Conservation (phyloP, 2,888 invertebrate genomes). For the Chrysotoxum bicinctum region DNA sequence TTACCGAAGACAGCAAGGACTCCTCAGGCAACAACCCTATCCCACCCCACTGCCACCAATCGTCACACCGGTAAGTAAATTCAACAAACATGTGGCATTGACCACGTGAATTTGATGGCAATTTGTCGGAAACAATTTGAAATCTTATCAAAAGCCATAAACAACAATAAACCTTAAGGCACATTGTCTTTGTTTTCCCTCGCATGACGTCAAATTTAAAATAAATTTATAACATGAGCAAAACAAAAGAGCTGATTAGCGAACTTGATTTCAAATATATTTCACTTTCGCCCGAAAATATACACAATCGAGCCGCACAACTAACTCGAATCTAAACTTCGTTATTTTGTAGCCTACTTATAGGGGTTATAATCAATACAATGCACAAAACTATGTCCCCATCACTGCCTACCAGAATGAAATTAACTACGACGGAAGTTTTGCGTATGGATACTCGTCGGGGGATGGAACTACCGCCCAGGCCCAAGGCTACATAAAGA, state of each 20-base stretch:
- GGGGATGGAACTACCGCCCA: conserved; percentile 91
- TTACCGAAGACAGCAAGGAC: conserved; percentile 76
- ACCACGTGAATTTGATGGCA: conserved; percentile 47
- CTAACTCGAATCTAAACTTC: conserved; percentile 38
- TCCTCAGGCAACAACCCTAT: conserved; percentile 70
- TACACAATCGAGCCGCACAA: conserved; percentile 60
- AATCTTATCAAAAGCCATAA: conserved; percentile 56
- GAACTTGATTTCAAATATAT: conserved; percentile 49
- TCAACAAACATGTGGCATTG: neutral
- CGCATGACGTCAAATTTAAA: conserved; percentile 51
- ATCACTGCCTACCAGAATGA: conserved; percentile 82
- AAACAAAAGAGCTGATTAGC: conserved; percentile 68
- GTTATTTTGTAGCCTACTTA: conserved; percentile 75
- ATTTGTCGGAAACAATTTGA: conserved; percentile 65
- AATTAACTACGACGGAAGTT: conserved; percentile 81
- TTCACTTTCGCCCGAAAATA: conserved; percentile 68
- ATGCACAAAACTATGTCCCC: conserved; percentile 80
- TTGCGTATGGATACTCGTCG: conserved; percentile 86
- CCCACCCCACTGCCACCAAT: conserved; percentile 75
- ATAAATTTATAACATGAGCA: neutral
- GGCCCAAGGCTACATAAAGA: conserved; percentile 89
- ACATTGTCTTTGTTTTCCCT: conserved; percentile 22
- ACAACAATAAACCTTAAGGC: conserved; percentile 57
- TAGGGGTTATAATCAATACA: conserved; percentile 78
- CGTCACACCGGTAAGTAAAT: conserved; percentile 74